These are phyloP conservation scores for Drosophila rhopaloa DNA, from an alignment of 1,140 invertebrate species.

Conservation along the genomic window DNA sequence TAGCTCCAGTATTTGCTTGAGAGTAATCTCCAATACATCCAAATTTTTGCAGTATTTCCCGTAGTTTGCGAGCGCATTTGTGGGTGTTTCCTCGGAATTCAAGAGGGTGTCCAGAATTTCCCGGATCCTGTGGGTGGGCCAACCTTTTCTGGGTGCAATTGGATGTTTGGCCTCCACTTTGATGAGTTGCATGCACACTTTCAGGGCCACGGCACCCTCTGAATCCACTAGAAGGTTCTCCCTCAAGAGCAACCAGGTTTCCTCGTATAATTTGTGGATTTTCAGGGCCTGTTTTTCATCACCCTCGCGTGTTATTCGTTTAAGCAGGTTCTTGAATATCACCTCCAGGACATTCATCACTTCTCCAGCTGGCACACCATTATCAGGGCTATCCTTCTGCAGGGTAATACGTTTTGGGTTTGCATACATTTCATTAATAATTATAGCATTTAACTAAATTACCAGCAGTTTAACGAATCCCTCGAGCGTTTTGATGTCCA, in stretches of 20 bases:
- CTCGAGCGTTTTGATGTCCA: conserved; percentile 30
- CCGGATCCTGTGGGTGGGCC: conserved; percentile 85
- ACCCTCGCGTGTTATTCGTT: conserved; percentile 85
- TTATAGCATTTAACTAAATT: conserved; percentile 4
- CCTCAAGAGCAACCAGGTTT: conserved; percentile 41
- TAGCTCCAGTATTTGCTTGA: conserved; percentile 86
- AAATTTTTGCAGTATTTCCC: conserved; percentile 88
- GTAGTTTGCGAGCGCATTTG: conserved; percentile 86
- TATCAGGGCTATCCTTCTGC: conserved; percentile 7
- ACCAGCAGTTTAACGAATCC: conserved; percentile 39
- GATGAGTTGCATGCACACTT: conserved; percentile 88
- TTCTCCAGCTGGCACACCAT: conserved; percentile 57
- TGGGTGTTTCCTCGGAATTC: conserved; percentile 71
- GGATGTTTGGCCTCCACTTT: conserved; percentile 88
- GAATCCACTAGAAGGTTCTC: conserved; percentile 5
- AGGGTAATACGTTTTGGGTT: neutral
- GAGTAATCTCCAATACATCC: conserved; percentile 87
- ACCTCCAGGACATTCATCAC: conserved; percentile 87
- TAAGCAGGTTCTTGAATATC: conserved; percentile 88
- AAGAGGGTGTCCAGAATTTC: conserved; percentile 86
- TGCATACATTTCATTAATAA: conserved; percentile 62
- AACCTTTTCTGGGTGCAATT: conserved; percentile 84
- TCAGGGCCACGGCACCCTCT: conserved; percentile 76
- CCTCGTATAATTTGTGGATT: conserved; percentile 34
- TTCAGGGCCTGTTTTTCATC: neutral